These are phyloP conservation scores for Dendrocincla fuliginosa DNA, from an alignment of 2,797 vertebrate genomes.

Conservation along the genomic window DNA sequence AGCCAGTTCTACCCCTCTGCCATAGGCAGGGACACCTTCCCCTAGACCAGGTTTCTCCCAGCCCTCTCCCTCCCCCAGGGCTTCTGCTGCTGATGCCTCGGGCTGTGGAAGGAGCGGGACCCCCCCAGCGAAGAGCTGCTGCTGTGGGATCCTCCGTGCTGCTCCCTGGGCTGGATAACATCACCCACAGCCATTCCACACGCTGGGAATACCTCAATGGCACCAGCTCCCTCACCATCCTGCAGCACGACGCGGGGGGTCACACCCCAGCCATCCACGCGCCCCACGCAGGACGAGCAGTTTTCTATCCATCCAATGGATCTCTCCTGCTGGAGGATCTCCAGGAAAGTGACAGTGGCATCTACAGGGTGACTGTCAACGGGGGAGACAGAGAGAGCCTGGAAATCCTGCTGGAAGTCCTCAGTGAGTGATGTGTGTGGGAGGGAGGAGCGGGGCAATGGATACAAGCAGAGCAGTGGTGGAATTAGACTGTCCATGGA, in stretches of 20 bases:
- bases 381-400: neutral
- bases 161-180: neutral
- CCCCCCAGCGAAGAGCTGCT: neutral
- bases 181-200: fast-evolving
- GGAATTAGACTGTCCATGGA: fast-evolving
- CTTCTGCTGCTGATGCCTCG: neutral
- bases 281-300: fast-evolving
- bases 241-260: neutral
- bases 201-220: neutral
- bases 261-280: fast-evolving
- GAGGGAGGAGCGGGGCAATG: neutral
- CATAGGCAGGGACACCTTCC: neutral
- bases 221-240: neutral
- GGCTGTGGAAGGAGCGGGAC: neutral
- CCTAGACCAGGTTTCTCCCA: neutral
- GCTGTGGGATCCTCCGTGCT: slow-evolving; percentile 21
- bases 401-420: slow-evolving; percentile 16
- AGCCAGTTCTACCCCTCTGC: neutral
- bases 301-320: neutral
- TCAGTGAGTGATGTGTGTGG: neutral
- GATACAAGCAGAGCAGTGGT: neutral
- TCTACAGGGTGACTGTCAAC: neutral
- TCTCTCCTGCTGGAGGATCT: neutral
- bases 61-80: neutral
- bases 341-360: slow-evolving; percentile 29